A percentile compares a stretch with the other conserved stretches of the same genome.
These are phyloP conservation scores for Tiliqua scincoides DNA, from an alignment of 2,113 vertebrate genomes.

Conservation along the genomic window DNA sequence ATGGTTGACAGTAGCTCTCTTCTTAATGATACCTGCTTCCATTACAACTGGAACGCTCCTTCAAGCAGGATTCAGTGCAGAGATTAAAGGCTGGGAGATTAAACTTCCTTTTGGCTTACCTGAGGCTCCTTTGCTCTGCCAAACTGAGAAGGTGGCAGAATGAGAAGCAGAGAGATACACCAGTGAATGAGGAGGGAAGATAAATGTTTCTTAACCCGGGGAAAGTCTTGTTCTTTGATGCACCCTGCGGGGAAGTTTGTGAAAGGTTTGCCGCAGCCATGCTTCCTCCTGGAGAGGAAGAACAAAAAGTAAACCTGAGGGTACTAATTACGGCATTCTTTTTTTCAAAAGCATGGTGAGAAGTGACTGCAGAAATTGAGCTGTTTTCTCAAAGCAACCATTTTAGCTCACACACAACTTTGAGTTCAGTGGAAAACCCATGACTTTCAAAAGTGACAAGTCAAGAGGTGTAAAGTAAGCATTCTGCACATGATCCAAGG, in stretches of 20 bases:
- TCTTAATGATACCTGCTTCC: not conserved
- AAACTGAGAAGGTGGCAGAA: not conserved
- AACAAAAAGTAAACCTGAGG: not conserved
- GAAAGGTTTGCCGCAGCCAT: fast-evolving
- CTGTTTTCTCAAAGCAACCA: fast-evolving
- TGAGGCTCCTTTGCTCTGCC: not conserved
- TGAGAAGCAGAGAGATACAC: not conserved
- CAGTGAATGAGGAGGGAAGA: not conserved
- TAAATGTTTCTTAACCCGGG: not conserved
- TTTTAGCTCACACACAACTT: not conserved
- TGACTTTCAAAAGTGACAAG: not conserved
- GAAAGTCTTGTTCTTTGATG: not conserved
- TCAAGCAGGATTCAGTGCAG: not conserved
- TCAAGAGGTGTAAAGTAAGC: not conserved
- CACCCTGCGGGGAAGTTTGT: not conserved
- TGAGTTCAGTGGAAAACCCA: not conserved
- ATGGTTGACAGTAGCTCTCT: not conserved
- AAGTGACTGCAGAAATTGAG: not conserved
- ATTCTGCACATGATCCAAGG: not conserved
- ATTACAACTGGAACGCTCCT: not conserved
- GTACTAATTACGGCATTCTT: not conserved
- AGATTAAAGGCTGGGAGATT: not conserved
- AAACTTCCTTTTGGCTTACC: not conserved
- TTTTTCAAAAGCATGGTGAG: not conserved
- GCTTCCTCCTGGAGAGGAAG: fast-evolving